These are phyloP conservation scores for Pollenia labialis DNA, from an alignment of 2,888 invertebrate genomes.

Conservation along the genomic window DNA sequence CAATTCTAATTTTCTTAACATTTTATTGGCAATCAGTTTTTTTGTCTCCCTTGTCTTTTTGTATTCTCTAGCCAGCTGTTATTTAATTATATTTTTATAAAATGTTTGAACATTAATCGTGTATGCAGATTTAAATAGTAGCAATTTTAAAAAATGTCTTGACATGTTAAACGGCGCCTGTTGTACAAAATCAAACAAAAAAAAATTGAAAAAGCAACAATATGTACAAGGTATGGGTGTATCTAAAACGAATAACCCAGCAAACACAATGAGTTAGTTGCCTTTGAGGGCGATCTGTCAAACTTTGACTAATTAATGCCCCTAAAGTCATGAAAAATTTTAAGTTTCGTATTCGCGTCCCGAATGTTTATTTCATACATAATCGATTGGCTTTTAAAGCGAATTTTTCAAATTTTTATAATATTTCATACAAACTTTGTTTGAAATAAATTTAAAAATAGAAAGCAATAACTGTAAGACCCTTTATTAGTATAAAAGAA, in stretches of 20 bases:
- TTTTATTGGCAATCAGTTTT: not conserved
- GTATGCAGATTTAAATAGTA: constrained; percentile 67
- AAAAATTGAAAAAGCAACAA: constrained; percentile 26
- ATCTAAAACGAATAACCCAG: constrained; percentile 17
- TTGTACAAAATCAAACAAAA: constrained; percentile 40
- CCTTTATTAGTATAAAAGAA: no score
- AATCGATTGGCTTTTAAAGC: no score
- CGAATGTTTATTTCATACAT: no score
- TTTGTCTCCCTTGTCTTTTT: not conserved
- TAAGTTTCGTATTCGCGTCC: no score
- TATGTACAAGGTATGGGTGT: constrained; percentile 21
- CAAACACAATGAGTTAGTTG: constrained; percentile 3
- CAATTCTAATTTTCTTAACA: not conserved
- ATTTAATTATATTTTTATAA: constrained; percentile 40
- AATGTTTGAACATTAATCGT: constrained; percentile 63
- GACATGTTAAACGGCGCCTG: constrained; percentile 72
- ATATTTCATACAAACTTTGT: no score
- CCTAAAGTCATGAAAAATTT: no score
- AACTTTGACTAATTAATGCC: no score
- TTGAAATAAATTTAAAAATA: no score
- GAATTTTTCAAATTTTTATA: no score
- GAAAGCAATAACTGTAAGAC: not conserved
- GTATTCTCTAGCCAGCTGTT: constrained; percentile 31
- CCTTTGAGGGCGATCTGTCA: not conserved
- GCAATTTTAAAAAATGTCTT: constrained; percentile 64